phyloP scores from a whole-genome alignment of 2,888 invertebrate species.

The Lamproptera curius region DNA sequence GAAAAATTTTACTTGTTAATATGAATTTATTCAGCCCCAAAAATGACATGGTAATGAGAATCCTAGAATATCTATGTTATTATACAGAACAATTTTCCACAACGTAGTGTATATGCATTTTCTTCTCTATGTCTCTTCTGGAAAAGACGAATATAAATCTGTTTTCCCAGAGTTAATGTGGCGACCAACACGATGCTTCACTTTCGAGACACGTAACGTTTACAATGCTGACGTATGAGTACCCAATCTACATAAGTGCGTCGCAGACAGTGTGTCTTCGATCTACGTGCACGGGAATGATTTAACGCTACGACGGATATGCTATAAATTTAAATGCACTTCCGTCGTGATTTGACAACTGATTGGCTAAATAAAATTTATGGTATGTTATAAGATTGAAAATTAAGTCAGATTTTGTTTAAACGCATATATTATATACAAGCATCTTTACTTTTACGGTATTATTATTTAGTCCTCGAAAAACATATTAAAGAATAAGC shows the following conservation, averaged over 20 bases:
- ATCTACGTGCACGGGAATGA: background rate
- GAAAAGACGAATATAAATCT: background rate
- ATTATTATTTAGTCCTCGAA: no score
- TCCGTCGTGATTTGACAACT: background rate
- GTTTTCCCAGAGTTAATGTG: background rate
- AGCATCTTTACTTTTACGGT: no score
- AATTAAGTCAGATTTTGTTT: no score
- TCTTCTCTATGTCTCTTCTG: no score
- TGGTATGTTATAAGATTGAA: background rate
- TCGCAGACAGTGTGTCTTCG: background rate
- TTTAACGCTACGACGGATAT: background rate
- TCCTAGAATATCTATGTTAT: no score
- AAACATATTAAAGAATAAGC: no score
- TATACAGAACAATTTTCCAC: no score
- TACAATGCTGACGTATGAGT: background rate
- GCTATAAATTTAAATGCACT: background rate
- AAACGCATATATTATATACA: no score
- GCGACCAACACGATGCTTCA: background rate
- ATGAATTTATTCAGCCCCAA: no score
- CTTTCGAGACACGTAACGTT: background rate
- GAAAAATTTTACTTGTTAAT: no score
- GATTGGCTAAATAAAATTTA: background rate
- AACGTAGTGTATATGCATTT: no score
- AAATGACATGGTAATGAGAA: no score
- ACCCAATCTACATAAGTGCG: background rate